Evolutionary conservation across 2,888 invertebrate species (phyloP), one percentile per base, ranked within the genome.

Genomic region (Thecocarcelia acutangulata): DNA sequence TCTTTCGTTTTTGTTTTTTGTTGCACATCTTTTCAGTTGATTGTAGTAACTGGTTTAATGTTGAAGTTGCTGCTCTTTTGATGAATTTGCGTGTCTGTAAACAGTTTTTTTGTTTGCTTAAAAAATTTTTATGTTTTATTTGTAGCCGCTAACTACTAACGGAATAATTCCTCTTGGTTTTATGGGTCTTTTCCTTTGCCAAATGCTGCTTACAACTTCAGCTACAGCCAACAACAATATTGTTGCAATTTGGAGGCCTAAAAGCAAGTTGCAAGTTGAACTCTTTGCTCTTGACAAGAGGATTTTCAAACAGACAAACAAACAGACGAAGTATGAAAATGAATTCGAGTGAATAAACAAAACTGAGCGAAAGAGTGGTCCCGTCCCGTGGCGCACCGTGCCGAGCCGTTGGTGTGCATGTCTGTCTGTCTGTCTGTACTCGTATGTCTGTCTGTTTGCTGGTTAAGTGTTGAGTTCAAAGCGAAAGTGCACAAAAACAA

Each of bases 11-110:
- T 13, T 17, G 8, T 42, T 59, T 59, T 61, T 19, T 37, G n/a
- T n/a, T n/a, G n/a, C 19, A 52, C 52, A 66, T 68, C 64, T 68
- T 61, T 59, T 69, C 52, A 58, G 54, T 74, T 5, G 3, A n/a
- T 74, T 44, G 44, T 59, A 50, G 33, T 73, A 81, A 81, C 81
- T 81, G 77, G 77, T 77, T 80, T 68, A 68, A 58, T 42, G 63
- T 73, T 69, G 50, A 15, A 69, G 70, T 64, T 69, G 73, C 13
- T 81, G 81, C 82, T 78, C 82, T 82, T 82, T 82, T 82, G 74
- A 75, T 82, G 59, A 74, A 82, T 78, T 78, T 82, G 78, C 78
- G 82, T 82, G 82, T 70, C 61, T 82, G 78, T 61, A 54, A 82
- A 78, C 58, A 70, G 69, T 78, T 69, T 80, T n/a, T 72, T 61